phyloP scores from a whole-genome alignment of 2,888 invertebrate genomes.

The Nudaria mundana region DNA sequence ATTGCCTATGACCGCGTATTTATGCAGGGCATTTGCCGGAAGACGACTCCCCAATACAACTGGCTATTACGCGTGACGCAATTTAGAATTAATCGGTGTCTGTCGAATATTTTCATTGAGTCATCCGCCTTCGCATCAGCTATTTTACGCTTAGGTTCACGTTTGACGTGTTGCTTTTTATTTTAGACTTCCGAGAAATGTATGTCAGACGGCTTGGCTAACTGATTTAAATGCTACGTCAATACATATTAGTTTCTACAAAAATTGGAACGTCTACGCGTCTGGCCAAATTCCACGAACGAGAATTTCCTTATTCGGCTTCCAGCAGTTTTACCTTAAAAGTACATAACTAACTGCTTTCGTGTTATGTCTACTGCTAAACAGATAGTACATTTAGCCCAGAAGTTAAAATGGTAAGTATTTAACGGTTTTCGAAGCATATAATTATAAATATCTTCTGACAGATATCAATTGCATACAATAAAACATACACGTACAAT shows the following conservation, averaged over 20 bases:
- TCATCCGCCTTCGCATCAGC: slow-evolving; percentile 22
- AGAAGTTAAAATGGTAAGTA: too few species aligned
- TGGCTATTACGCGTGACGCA: slow-evolving; percentile 58
- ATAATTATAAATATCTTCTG: too few species aligned
- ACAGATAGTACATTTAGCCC: too few species aligned
- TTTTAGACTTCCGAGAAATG: slow-evolving; percentile 30
- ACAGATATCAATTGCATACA: too few species aligned
- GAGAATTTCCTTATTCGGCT: not conserved
- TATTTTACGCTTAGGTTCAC: slow-evolving; percentile 25
- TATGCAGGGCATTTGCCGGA: slow-evolving; percentile 55
- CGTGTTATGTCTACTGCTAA: too few species aligned
- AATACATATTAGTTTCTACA: slow-evolving; percentile 11
- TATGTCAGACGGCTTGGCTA: slow-evolving; percentile 23
- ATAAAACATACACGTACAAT: too few species aligned
- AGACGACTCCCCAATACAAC: slow-evolving; percentile 47
- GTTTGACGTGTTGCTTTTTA: slow-evolving; percentile 28
- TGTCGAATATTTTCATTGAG: slow-evolving; percentile 43
- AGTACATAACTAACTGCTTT: not conserved
- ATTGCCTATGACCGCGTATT: too few species aligned
- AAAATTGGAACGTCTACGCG: slow-evolving; percentile 13
- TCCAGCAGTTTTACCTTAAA: not conserved
- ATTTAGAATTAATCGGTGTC: slow-evolving; percentile 53
- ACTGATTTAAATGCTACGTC: slow-evolving; percentile 16
- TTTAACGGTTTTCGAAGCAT: too few species aligned
- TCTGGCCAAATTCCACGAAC: slow-evolving; percentile 7